Evolutionary conservation across 2,888 invertebrate species (phyloP), one percentile per base, ranked within the genome.

Genomic region (Idaea aversata): DNA sequence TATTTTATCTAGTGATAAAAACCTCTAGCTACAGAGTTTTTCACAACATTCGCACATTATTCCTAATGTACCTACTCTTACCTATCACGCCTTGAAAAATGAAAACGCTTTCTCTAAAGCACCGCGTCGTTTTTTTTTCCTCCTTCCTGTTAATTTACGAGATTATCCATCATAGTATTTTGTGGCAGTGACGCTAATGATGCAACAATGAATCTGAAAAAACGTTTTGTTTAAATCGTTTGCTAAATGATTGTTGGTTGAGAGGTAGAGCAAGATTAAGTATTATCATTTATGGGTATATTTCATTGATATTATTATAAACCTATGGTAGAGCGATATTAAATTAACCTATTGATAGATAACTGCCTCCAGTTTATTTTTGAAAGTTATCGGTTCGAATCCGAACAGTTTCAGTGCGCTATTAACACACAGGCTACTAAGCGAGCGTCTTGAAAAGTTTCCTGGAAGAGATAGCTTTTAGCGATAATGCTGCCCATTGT

Each of bases 21-120:
- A 76, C 75, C 72, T 72, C 63, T 70, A 78, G 72, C 76, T 75
- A 80, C 72, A 73, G 75, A 77, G 79, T 70, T 72, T 84, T 82
- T 82, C 83, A 79, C 75, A 82, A 84, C 85, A 85, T 86, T 85
- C 83, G 82, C 83, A 85, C 82, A 83, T 82, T 79, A 81, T 77
- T 78, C 79, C 76, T 84, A 86, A 87, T 84, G 83, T 86, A 82
- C 59, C 59, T 15, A 34, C 78, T 83, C 59, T 10, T 15, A 34
- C 78, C 83, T 80, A 84, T 83, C 84, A 83, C 77, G 82, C 73
- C 73, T 79, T 84, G 85, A 84, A 82, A 86, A 85, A 85, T 85
- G 84, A 72, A 78, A 77, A 74, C 76, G 71, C 72, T 82, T 79
- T 77, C 73, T 67, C 70, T 68, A 72, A 74, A 80, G 71, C 72